A percentile compares a stretch with the other conserved stretches of the same genome.
Conservation (phyloP, 2,888 invertebrate genomes). For the Drosophila anomelani region DNA sequence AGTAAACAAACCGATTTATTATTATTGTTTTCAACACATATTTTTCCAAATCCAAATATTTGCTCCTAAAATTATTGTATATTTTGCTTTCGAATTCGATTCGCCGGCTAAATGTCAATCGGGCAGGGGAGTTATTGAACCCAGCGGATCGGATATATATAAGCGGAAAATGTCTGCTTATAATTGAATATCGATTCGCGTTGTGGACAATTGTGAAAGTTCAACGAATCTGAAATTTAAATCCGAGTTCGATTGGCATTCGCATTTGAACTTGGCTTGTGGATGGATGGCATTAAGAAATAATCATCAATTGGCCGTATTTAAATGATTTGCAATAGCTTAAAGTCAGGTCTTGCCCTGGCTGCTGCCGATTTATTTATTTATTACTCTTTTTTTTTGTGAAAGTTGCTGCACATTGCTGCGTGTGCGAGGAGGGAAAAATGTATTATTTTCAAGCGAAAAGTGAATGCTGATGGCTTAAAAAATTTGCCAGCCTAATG, state of each 20-base stretch:
- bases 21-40: conserved; percentile 23
- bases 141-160: conserved; percentile 7
- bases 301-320: conserved; percentile 59
- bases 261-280: conserved; percentile 23
- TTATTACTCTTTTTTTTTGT: conserved; percentile 16
- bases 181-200: conserved; percentile 37
- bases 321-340: conserved; percentile 62
- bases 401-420: conserved; percentile 45
- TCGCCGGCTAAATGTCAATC: conserved; percentile 25
- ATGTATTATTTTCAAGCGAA: conserved; percentile 42
- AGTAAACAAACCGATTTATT: conserved; percentile 20
- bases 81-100: conserved; percentile 24
- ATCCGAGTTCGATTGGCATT: conserved; percentile 33
- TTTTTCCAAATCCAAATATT: conserved; percentile 20
- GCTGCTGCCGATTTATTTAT: background rate
- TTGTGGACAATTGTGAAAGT: conserved; percentile 45
- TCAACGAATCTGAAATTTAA: conserved; percentile 44
- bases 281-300: conserved; percentile 33
- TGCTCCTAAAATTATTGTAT: conserved; percentile 19
- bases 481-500: conserved; percentile 24
- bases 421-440: conserved; percentile 34
- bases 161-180: conserved; percentile 40
- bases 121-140: conserved; percentile 39
- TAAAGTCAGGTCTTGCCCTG: conserved; percentile 1
- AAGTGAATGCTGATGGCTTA: conserved; percentile 52